These are phyloP conservation scores for Circaetus cinerascens DNA, from an alignment of 2,113 vertebrate species.

Conservation along the genomic window DNA sequence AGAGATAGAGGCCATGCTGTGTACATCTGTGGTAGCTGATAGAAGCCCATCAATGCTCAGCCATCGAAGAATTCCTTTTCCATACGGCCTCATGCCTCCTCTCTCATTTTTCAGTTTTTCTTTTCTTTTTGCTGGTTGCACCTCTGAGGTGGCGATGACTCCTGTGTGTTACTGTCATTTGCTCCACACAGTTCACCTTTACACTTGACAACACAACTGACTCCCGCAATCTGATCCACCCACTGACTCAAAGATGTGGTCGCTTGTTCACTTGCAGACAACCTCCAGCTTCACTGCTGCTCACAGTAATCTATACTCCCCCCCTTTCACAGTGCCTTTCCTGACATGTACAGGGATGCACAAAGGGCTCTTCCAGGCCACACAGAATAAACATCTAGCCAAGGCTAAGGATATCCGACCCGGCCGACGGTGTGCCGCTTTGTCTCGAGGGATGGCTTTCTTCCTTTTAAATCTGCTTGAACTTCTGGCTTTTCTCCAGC, in stretches of 20 bases:
- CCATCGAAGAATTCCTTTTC: neutral
- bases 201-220: rapidly evolving
- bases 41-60: neutral
- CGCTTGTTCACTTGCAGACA: rapidly evolving
- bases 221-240: neutral
- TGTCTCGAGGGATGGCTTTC: neutral
- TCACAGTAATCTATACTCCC: neutral
- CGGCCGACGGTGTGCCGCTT: neutral
- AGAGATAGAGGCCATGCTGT: neutral
- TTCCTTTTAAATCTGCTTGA: neutral
- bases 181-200: neutral
- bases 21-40: neutral
- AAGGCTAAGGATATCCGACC: neutral
- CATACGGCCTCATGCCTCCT: rapidly evolving
- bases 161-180: neutral
- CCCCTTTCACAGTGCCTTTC: neutral
- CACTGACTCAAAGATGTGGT: neutral
- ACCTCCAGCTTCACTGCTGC: neutral
- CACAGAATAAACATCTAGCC: neutral
- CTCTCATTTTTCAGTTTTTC: neutral
- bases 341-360: neutral
- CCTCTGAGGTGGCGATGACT: neutral
- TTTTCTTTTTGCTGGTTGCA: neutral
- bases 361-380: neutral
- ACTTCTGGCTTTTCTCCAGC: neutral